phyloP scores from a whole-genome alignment of 2,797 vertebrate species.

The Caiman crocodilus region DNA sequence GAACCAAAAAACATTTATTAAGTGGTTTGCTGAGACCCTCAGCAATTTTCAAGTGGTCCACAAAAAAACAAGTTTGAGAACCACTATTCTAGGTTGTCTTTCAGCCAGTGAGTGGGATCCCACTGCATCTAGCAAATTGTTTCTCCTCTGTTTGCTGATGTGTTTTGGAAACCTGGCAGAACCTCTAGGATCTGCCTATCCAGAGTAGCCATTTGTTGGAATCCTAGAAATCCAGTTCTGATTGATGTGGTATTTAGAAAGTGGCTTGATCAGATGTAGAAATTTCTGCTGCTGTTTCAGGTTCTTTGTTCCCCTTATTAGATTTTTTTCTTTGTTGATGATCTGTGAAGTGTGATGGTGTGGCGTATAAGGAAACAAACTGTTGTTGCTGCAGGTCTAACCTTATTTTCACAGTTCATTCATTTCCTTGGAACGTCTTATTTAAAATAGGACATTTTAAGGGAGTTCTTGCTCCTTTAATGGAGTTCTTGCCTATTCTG shows the following conservation, averaged over 20 bases:
- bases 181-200: conserved; percentile 28
- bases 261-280: background rate
- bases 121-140: conserved; percentile 10
- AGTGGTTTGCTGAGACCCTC: too few species aligned
- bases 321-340: too few species aligned
- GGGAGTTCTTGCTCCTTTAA: too few species aligned
- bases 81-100: too few species aligned
- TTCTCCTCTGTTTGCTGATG: conserved; percentile 38
- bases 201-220: background rate
- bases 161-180: background rate
- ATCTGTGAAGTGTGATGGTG: background rate
- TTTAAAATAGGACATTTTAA: too few species aligned
- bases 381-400: background rate
- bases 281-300: background rate
- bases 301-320: background rate
- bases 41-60: too few species aligned
- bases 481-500: too few species aligned
- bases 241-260: background rate
- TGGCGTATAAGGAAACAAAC: background rate
- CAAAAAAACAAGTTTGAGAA: too few species aligned
- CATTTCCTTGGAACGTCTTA: too few species aligned
- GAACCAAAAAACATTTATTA: too few species aligned
- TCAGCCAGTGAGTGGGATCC: background rate
- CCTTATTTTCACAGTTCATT: background rate
- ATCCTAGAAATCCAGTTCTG: too few species aligned